A percentile compares a stretch with the other conserved stretches of the same genome.
These are phyloP conservation scores for Gymnothorax reevesii DNA, from an alignment of 2,797 vertebrate genomes.

Conservation along the genomic window DNA sequence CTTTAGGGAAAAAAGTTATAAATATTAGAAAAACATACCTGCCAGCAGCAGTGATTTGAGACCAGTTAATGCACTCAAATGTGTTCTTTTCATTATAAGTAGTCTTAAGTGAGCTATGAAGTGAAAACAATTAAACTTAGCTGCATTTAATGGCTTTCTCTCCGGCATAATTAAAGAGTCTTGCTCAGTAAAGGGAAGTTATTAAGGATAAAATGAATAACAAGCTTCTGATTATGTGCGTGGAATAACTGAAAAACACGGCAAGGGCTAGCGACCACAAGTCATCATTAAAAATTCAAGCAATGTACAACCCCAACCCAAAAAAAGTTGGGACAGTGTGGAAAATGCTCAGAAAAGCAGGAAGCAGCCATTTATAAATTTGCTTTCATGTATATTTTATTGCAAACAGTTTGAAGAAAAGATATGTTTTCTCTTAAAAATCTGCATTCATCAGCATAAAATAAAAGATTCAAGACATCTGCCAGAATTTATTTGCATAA, in stretches of 20 bases:
- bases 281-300: conserved; percentile 7
- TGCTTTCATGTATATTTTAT: too few species aligned
- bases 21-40: conserved; percentile 11
- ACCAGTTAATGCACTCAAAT: conserved; percentile 33
- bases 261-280: not conserved
- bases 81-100: conserved; percentile 26
- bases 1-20: not conserved
- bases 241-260: conserved; percentile 8
- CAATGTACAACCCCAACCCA: not conserved
- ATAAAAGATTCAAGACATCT: too few species aligned
- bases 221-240: conserved; percentile 23
- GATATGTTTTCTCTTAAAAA: too few species aligned
- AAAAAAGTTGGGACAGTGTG: too few species aligned
- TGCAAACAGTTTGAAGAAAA: too few species aligned
- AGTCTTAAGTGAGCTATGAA: conserved; percentile 28
- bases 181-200: conserved; percentile 35
- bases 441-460: too few species aligned
- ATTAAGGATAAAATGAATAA: conserved; percentile 36
- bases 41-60: conserved; percentile 15
- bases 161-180: conserved; percentile 32
- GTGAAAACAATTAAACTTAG: conserved; percentile 36
- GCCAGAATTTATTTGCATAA: too few species aligned
- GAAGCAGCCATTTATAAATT: too few species aligned
- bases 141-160: conserved; percentile 37
- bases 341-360: too few species aligned